Evolutionary conservation across 2,797 vertebrate genomes (phyloP).

Genomic region (Dryobates pubescens): DNA sequence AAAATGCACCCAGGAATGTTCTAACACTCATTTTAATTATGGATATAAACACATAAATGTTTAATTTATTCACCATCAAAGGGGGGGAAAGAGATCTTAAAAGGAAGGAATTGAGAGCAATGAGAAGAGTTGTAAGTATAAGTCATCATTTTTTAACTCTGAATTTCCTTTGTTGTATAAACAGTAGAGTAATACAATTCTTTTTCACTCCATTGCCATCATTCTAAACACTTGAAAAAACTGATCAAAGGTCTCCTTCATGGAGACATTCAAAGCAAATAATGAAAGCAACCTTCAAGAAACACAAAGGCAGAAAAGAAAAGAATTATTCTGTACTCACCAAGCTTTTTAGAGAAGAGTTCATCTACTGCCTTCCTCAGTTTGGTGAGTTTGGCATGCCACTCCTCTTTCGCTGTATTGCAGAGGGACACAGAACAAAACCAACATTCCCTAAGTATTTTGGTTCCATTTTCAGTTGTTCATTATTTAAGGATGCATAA

Average conservation of each 20-base stretch:
- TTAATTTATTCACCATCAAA: background rate
- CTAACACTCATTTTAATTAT: background rate
- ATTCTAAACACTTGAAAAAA: background rate
- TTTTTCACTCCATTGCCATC: background rate
- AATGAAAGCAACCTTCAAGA: background rate
- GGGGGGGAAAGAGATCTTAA: background rate
- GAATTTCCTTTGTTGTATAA: background rate
- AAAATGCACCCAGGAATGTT: background rate
- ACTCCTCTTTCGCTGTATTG: constrained; percentile 76
- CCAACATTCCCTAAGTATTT: background rate
- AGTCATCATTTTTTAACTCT: background rate
- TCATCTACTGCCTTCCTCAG: constrained; percentile 81
- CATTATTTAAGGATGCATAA: background rate
- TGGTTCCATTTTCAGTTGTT: background rate
- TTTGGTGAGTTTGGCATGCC: constrained; percentile 77
- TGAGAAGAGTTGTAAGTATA: background rate
- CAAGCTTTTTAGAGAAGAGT: constrained; percentile 81
- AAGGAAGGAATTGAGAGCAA: background rate
- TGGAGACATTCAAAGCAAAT: fast-evolving
- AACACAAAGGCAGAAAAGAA: background rate
- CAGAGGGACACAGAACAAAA: background rate
- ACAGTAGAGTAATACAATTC: background rate
- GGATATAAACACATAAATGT: background rate
- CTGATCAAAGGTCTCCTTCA: background rate
- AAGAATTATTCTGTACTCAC: constrained; percentile 62